phyloP scores from a whole-genome alignment of 2,113 vertebrate genomes.

The Brachirus orientalis region DNA sequence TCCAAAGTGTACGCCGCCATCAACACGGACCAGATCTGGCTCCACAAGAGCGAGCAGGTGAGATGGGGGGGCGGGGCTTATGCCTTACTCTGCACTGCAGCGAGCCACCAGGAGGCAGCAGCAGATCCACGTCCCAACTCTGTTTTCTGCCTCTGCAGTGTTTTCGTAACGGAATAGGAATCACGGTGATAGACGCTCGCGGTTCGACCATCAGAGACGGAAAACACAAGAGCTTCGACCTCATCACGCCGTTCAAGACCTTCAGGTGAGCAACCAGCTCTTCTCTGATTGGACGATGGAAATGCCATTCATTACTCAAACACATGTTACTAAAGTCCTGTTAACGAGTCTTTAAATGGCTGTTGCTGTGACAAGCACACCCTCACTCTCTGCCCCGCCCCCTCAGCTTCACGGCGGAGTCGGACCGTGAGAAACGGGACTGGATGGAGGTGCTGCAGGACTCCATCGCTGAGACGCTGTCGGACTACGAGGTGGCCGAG shows the following conservation, averaged over 20 bases:
- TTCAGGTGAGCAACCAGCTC: too few relatives aligned
- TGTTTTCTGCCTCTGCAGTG: conserved; percentile 80
- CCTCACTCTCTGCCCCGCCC: not conserved
- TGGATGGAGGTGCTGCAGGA: conserved; percentile 96
- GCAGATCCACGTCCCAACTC: too few relatives aligned
- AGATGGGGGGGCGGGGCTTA: not conserved
- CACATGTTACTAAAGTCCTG: too few relatives aligned
- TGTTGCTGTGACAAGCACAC: too few relatives aligned
- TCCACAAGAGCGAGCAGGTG: conserved; percentile 98
- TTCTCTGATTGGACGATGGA: too few relatives aligned
- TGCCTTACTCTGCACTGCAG: too few relatives aligned
- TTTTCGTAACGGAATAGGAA: conserved; percentile 91
- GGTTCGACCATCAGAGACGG: conserved; percentile 91
- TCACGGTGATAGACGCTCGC: conserved; percentile 91
- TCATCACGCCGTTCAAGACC: conserved; percentile 91
- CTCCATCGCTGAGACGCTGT: conserved; percentile 92
- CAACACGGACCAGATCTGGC: conserved; percentile 90
- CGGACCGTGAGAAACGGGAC: conserved; percentile 89
- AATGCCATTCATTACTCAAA: too few relatives aligned
- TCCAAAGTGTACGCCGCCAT: conserved; percentile 90
- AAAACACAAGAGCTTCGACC: conserved; percentile 91
- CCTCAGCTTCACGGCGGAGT: conserved; percentile 90
- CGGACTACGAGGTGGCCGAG: conserved; percentile 97
- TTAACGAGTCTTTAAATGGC: too few relatives aligned
- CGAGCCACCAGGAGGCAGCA: too few relatives aligned